Conservation (phyloP, 2,888 invertebrate genomes). For the Glomeris marginata region DNA sequence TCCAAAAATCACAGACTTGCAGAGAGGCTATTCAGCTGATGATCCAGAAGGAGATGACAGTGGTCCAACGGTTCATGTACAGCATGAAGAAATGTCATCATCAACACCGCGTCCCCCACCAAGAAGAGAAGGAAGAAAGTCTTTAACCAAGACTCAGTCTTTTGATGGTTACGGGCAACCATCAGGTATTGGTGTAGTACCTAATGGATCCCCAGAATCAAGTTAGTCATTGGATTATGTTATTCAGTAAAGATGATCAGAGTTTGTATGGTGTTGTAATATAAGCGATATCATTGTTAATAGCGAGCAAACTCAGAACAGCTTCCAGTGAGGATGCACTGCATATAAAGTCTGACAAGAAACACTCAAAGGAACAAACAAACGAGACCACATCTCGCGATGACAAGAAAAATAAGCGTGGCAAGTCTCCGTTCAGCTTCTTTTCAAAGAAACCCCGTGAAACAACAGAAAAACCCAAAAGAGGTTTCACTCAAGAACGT, state of each 20-base stretch:
- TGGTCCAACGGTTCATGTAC: neutral
- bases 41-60: conserved; percentile 52
- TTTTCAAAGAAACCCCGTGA: conserved; percentile 24
- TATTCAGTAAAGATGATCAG: neutral
- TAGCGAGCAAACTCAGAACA: conserved; percentile 14
- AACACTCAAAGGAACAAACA: conserved; percentile 18
- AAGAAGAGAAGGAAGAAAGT: conserved; percentile 5
- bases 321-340: conserved; percentile 19
- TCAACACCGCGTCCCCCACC: conserved; percentile 9
- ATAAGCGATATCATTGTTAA: neutral
- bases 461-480: conserved; percentile 13
- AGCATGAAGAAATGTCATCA: neutral
- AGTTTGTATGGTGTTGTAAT: neutral
- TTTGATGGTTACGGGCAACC: conserved; percentile 16
- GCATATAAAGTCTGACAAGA: conserved; percentile 25
- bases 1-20: conserved; percentile 60
- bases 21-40: conserved; percentile 70
- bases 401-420: conserved; percentile 56
- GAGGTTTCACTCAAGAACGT: conserved; percentile 3
- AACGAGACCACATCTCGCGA: conserved; percentile 33
- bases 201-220: conserved; percentile 10
- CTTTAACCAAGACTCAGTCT: conserved; percentile 19
- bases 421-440: conserved; percentile 79
- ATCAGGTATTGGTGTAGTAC: neutral
- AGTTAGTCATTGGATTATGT: neutral